These are phyloP conservation scores for Cliona cf. orientalis DNA, from an alignment of 37 sponge, comb jelly and placozoan genomes.

Conservation along the genomic window DNA sequence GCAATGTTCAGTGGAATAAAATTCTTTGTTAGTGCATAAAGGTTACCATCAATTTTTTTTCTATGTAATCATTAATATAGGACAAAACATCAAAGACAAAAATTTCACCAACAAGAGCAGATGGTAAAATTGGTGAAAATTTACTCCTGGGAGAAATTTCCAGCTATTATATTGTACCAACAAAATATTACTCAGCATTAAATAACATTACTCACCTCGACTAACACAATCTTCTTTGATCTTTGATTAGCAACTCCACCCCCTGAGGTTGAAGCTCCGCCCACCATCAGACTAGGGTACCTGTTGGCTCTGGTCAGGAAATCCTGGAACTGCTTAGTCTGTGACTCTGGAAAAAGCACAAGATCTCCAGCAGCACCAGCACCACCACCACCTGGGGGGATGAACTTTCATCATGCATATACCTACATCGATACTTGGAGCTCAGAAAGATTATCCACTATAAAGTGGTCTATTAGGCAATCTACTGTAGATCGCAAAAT, in stretches of 20 bases:
- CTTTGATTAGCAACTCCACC: not conserved
- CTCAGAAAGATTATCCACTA: no score
- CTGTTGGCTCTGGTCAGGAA: conserved; percentile 68
- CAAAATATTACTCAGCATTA: not conserved
- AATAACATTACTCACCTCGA: conserved; percentile 57
- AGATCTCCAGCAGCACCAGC: conserved; percentile 17
- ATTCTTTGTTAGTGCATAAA: no score
- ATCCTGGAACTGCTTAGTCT: conserved; percentile 64
- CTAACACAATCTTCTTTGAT: conserved; percentile 46
- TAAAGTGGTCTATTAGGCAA: no score
- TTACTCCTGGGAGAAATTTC: not conserved
- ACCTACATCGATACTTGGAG: no score
- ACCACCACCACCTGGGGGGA: no score
- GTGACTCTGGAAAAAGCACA: conserved; percentile 54
- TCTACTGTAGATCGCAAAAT: no score
- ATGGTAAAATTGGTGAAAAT: not conserved
- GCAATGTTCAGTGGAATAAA: no score
- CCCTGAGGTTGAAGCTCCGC: not conserved
- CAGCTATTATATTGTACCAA: not conserved
- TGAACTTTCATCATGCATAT: no score
- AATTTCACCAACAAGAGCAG: not conserved
- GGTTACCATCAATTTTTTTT: no score
- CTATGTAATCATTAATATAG: no score
- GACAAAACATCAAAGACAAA: no score
- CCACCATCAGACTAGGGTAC: conserved; percentile 54